phyloP scores from a whole-genome alignment of 2,797 vertebrate species.

The Gymnodraco acuticeps region DNA sequence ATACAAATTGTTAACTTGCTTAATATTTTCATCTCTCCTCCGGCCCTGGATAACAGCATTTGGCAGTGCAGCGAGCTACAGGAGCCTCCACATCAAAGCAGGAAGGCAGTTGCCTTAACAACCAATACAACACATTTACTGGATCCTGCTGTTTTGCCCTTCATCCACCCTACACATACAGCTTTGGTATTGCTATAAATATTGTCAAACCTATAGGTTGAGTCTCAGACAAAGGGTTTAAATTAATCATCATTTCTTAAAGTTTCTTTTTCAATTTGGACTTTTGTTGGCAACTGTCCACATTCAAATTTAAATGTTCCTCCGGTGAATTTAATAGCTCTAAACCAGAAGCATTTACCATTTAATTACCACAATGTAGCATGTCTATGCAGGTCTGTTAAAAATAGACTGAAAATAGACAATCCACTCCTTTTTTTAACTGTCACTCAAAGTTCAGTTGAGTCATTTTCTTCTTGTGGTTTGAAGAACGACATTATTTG shows the following conservation, averaged over 20 bases:
- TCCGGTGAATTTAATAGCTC: neutral
- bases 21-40: constrained; percentile 15
- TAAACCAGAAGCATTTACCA: constrained; percentile 8
- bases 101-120: constrained; percentile 57
- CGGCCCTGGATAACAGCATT: constrained; percentile 21
- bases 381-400: too few relatives aligned
- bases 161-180: constrained; percentile 34
- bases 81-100: constrained; percentile 44
- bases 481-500: too few relatives aligned
- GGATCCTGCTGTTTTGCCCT: constrained; percentile 24
- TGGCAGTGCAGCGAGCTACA: constrained; percentile 37
- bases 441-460: too few relatives aligned
- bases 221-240: constrained; percentile 1
- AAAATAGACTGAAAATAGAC: too few relatives aligned
- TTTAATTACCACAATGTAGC: constrained; percentile 17
- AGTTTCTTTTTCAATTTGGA: constrained; percentile 4
- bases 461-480: too few relatives aligned
- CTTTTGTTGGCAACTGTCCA: neutral
- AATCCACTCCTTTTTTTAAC: too few relatives aligned
- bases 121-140: constrained; percentile 3
- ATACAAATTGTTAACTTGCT: constrained; percentile 15
- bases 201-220: constrained; percentile 1
- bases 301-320: neutral
- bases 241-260: neutral
- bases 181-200: constrained; percentile 30